These are phyloP conservation scores for Lichenostomus cassidix DNA, from an alignment of 2,113 vertebrate genomes.

Conservation along the genomic window DNA sequence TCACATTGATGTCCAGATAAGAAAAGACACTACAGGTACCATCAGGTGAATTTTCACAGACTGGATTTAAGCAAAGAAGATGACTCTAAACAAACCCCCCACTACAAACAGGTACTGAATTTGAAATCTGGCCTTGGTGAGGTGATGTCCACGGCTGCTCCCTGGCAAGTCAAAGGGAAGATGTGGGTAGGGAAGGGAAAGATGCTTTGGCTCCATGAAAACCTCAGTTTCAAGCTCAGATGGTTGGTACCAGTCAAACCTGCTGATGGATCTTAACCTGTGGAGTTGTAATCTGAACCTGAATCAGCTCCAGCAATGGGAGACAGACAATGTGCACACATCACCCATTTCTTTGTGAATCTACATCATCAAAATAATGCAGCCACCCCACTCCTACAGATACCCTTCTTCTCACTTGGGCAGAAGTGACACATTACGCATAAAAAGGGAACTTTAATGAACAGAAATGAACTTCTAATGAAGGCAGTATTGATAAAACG, in stretches of 20 bases:
- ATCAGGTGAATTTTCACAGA: background rate
- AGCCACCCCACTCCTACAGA: background rate
- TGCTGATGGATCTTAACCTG: background rate
- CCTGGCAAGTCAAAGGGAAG: background rate
- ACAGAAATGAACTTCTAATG: background rate
- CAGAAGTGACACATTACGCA: background rate
- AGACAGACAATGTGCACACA: background rate
- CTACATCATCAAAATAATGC: background rate
- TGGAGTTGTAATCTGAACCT: background rate
- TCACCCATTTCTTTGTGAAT: background rate
- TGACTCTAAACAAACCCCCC: background rate
- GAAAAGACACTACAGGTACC: background rate
- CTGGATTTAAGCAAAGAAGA: background rate
- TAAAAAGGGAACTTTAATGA: slow-evolving; percentile 10
- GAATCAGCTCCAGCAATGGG: background rate
- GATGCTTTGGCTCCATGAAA: background rate
- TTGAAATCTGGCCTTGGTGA: background rate
- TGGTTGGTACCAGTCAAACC: background rate
- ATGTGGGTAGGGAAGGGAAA: background rate
- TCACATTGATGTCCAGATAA: background rate
- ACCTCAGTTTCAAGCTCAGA: background rate
- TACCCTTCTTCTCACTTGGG: background rate
- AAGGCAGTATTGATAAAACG: slow-evolving; percentile 1
- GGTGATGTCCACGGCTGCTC: fast-evolving
- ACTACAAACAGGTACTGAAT: fast-evolving